Conservation (phyloP, 2,113 vertebrate genomes). For the Crotophaga sulcirostris region DNA sequence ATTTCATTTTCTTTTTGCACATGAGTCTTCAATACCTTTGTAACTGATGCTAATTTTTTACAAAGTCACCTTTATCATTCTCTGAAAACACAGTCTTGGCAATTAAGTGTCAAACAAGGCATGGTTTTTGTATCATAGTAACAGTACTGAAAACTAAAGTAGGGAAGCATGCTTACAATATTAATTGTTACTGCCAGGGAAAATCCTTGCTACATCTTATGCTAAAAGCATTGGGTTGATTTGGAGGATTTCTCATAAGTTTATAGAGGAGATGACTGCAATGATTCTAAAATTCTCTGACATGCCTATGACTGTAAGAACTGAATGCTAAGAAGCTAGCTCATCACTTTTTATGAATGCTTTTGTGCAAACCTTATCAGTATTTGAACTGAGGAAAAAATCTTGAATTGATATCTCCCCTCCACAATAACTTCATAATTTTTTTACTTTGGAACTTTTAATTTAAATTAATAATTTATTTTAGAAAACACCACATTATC, state of each 20-base stretch:
- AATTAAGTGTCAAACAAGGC: not conserved
- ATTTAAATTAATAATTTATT: not conserved
- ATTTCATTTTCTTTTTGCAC: not conserved
- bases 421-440: not conserved
- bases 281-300: not conserved
- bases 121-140: not conserved
- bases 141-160: not conserved
- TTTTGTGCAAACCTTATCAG: not conserved
- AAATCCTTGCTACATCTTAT: not conserved
- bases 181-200: not conserved
- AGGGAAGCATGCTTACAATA: not conserved
- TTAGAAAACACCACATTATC: not conserved
- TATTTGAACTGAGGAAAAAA: not conserved
- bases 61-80: not conserved
- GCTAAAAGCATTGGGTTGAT: not conserved
- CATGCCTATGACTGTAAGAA: not conserved
- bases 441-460: not conserved
- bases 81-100: not conserved
- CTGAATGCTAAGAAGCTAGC: not conserved
- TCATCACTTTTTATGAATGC: not conserved
- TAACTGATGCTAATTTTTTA: not conserved
- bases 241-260: not conserved
- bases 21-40: not conserved
- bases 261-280: not conserved
- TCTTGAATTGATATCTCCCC: accelerated